Evolutionary conservation across 1,140 invertebrate genomes (phyloP), one percentile per base, ranked within the genome.

Genomic region (Drosophila malerkotliana): DNA sequence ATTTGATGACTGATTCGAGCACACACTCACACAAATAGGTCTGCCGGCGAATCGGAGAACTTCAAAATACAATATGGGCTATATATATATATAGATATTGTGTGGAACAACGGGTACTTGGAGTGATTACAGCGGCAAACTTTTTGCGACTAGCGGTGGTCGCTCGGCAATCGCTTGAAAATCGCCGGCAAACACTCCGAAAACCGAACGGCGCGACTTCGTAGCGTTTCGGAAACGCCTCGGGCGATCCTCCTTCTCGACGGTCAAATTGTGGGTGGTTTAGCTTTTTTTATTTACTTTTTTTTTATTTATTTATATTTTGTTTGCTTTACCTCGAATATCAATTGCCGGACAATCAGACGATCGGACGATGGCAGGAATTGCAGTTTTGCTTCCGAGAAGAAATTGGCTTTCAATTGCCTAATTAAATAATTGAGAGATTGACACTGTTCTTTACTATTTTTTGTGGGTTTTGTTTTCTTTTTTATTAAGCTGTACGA

Each of bases 51-150:
- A 44, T 44, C 41, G 41, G n/a, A 44, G 41, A 44, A 44, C 4
- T 37, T 37, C 34, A 37, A 37, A 37, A 37, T 37, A 18, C 14
- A 44, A 44, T 44, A 44, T 44, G 2, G 14, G 7, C 5, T 18
- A 41, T 44, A 47, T 21, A 47, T 10, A 24, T 21, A 24, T 47
- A 47, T 8, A 15, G 14, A 55, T 72, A 66, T 54, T 48, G 51
- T 28, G 49, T 47, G 41, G 57, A 34, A 47, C 49, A 49, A 21
- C 15, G 39, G 24, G 48, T 26, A 52, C 51, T 81, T 77, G 69
- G 76, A 87, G 83, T 82, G 81, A 76, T 78, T 82, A 88, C 82
- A 87, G 80, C 78, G 83, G 78, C 78, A 71, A 87, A 82, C 82
- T 73, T 77, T 79, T 64, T 72, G 75, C 82, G 80, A 88, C 82